Evolutionary conservation across 30 jellyfish, hydroid and myxozoan genomes (phyloP).

Genomic region (Pelagia noctiluca): DNA sequence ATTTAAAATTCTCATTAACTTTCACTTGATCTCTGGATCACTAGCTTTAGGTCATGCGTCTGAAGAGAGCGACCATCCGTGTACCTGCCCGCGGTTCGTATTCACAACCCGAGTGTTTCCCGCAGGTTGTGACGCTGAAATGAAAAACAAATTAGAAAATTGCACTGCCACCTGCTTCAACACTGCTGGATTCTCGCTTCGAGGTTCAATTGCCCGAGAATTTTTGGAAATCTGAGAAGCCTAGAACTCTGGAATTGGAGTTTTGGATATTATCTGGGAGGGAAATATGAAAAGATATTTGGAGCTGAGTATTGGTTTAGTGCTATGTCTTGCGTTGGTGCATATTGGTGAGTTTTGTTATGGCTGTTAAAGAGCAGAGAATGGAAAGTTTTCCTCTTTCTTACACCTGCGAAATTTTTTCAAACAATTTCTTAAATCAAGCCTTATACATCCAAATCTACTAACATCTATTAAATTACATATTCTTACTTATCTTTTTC

Average conservation of each 20-base stretch:
- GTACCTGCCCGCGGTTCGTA: slow-evolving; percentile 51
- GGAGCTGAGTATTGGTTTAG: background rate
- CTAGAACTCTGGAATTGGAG: no score
- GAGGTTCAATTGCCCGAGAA: no score
- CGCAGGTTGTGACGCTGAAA: slow-evolving; percentile 24
- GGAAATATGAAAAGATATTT: no score
- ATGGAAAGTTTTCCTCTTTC: background rate
- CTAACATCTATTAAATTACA: no score
- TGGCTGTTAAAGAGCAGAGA: background rate
- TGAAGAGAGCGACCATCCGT: slow-evolving; percentile 27
- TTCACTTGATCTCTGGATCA: slow-evolving; percentile 45
- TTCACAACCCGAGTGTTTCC: slow-evolving; percentile 44
- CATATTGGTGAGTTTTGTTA: background rate
- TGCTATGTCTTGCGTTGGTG: background rate
- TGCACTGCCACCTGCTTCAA: slow-evolving; percentile 42
- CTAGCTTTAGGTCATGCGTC: slow-evolving; percentile 62
- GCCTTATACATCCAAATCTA: no score
- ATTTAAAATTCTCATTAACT: slow-evolving; percentile 5
- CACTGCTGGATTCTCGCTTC: no score
- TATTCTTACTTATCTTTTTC: no score
- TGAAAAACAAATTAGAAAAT: slow-evolving; percentile 34
- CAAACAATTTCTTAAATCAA: no score
- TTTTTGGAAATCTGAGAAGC: no score
- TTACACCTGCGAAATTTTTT: no score
- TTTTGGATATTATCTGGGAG: no score